Conservation (phyloP, 2,113 vertebrate species). For the Talpa occidentalis region DNA sequence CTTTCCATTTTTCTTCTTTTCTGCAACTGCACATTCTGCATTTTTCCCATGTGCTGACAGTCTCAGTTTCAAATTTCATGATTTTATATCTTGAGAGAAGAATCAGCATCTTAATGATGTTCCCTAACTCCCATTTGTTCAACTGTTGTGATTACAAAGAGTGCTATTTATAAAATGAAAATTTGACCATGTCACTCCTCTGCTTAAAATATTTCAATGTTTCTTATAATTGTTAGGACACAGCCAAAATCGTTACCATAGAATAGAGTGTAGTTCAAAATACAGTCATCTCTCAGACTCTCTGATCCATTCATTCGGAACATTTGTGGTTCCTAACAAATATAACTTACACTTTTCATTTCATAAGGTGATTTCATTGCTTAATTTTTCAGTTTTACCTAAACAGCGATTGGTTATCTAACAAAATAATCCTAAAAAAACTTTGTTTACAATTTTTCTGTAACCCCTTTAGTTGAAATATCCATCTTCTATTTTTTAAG, state of each 20-base stretch:
- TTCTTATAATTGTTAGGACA: background rate
- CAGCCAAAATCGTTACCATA: background rate
- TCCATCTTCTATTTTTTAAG: background rate
- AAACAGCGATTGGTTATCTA: background rate
- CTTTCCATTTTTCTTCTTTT: slow-evolving; percentile 1
- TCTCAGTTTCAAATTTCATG: background rate
- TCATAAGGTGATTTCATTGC: background rate
- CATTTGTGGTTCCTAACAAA: background rate
- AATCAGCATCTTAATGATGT: background rate
- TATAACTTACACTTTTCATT: background rate
- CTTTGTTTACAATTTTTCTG: background rate
- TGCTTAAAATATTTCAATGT: background rate
- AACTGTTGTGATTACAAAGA: background rate
- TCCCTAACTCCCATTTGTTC: background rate
- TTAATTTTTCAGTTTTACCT: background rate
- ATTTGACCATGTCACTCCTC: background rate
- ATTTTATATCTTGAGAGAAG: background rate
- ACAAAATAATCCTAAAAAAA: background rate
- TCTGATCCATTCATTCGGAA: background rate
- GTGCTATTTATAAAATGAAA: background rate
- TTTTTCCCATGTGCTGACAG: background rate
- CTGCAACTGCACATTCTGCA: background rate
- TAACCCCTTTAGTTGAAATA: background rate
- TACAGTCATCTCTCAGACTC: background rate
- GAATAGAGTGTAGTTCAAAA: background rate